Conservation (phyloP, 1,140 invertebrate species). For the Episyrphus balteatus region DNA sequence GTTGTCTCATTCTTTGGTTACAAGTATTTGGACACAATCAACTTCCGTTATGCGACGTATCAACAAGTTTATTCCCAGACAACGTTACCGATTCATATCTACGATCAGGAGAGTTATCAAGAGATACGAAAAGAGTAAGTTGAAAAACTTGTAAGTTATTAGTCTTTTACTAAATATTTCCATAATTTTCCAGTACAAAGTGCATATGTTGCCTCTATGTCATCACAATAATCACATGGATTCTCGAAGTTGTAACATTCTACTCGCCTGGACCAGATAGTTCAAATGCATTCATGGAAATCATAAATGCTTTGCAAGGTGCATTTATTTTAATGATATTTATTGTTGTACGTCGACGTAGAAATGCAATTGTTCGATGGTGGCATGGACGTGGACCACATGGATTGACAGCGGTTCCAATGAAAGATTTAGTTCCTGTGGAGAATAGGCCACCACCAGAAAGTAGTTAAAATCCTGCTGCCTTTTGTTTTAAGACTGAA, state of each 20-base stretch:
- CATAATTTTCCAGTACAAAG: constrained; percentile 17
- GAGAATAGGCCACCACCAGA: no score
- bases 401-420: neutral
- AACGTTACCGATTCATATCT: constrained; percentile 2
- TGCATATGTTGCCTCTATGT: constrained; percentile 27
- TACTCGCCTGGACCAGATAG: constrained; percentile 23
- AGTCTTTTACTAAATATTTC: neutral
- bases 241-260: constrained; percentile 32
- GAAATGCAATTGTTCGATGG: constrained; percentile 31
- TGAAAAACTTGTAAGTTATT: no score
- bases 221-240: constrained; percentile 29
- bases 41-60: constrained; percentile 18
- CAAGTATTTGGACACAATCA: neutral
- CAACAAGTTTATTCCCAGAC: constrained; percentile 12
- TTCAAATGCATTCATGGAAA: constrained; percentile 25
- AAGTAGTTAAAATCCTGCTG: no score
- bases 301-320: constrained; percentile 32
- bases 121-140: constrained; percentile 33
- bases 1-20: constrained; percentile 25
- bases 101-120: constrained; percentile 24
- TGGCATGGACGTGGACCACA: constrained; percentile 33
- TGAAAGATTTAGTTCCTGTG: no score
- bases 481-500: no score
- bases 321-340: constrained; percentile 33
- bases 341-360: constrained; percentile 25